Base-by-base conservation (phyloP, 2,888 invertebrate genomes). In the Neoaliturus tenellus region DNA sequence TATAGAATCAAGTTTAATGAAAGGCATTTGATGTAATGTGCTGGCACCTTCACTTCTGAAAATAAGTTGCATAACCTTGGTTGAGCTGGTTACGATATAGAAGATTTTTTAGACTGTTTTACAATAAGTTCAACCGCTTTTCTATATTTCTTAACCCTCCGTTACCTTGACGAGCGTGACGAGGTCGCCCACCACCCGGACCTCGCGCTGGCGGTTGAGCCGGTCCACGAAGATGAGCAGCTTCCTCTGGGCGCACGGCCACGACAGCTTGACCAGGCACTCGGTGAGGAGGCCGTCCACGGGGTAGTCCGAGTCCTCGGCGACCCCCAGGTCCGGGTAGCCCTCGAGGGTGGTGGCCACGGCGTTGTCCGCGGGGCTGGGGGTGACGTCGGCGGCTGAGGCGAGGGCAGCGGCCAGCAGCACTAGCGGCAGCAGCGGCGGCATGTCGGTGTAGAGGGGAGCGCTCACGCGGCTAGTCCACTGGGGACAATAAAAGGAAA, bases 161-260 rank as follows among this genome's bases (percentile, higher is more conserved):
- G 35, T 1, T 31, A 82, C 73, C 33, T 85, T 83, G 55, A 86
- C 84, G 10, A 87, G 83, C 2, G 84, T 93, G 0, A 94, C 90
- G 87, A 91, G 91, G 84, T 92, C 92, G 0, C 93, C 94, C 80
- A 93, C 88, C 44, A 94, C 89, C 10, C 91, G 91, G 85, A 93
- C 91, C 87, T 93, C 92, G 86, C 92, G 91, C 80, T 93, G 88
- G 48, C 90, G 90, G 86, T 92, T 91, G 4, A 94, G 89, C 28
- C 92, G 90, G 82, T 92, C 92, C 85, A 94, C 88, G 89, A 93
- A 93, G 58, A 92, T 88, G 10, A 93, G 89, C 2, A 93, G 91
- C 87, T 93, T 92, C 85, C 91, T 92, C 88, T 93, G 93, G 25
- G 93, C 89, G 87, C 94, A 94, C 35, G 90, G 88, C 83, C 92